These are phyloP conservation scores for Hymenopus coronatus DNA, from an alignment of 2,888 invertebrate genomes.

Conservation along the genomic window DNA sequence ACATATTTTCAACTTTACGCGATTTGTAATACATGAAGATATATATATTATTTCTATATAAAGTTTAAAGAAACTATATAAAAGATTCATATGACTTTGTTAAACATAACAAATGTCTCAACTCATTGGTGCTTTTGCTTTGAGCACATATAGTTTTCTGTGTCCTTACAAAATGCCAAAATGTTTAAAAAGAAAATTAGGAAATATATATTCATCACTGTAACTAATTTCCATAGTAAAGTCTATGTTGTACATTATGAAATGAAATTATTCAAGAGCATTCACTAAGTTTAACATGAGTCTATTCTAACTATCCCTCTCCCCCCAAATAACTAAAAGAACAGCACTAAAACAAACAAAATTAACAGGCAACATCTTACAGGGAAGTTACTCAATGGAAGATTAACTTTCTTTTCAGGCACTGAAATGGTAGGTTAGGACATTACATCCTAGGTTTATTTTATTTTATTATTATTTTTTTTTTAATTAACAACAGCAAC, in stretches of 20 bases:
- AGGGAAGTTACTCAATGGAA: neutral
- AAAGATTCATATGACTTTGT: neutral
- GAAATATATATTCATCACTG: neutral
- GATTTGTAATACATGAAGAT: neutral
- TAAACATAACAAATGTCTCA: neutral
- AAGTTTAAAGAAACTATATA: neutral
- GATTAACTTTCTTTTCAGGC: conserved; percentile 18
- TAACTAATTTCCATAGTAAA: neutral
- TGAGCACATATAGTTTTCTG: neutral
- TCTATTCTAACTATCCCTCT: neutral
- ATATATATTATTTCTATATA: neutral
- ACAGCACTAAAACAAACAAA: neutral
- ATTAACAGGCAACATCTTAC: neutral
- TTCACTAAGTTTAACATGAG: neutral
- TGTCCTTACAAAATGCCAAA: neutral
- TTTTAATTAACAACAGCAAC: neutral
- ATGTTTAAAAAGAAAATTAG: neutral
- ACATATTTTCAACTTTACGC: neutral
- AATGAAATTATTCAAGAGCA: neutral
- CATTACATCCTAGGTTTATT: neutral
- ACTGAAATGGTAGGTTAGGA: conserved; percentile 21
- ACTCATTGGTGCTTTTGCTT: neutral
- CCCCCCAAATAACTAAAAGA: neutral
- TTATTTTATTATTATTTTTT: no score
- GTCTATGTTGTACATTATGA: neutral